Base-by-base conservation (phyloP, 2,888 invertebrate genomes). In the Sinopyrophorus schimmeli region DNA sequence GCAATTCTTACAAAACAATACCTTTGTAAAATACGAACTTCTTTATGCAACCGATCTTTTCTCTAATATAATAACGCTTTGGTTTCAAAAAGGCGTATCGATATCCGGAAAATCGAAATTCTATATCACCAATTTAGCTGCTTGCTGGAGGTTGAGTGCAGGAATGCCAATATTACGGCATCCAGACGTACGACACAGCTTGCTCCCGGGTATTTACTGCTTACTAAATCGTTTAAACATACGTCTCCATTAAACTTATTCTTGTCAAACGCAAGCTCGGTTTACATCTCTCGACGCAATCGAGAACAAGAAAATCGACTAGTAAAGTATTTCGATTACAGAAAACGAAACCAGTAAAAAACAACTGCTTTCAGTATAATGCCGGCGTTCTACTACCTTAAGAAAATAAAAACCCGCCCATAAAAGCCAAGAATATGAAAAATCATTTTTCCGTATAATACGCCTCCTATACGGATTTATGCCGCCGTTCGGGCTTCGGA, bases 241-340 rank as follows among this genome's bases (percentile, higher is more conserved):
- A 52, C 50, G 57, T 57, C 60, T 60, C 59, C 58, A 60, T 60
- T 60, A 60, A 60, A 60, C 56, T 59, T 59, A 60, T 59, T 57
- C 58, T 54, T 59, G 59, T 59, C 59, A 60, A 59, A 57, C 58
- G 43, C 57, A 58, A 53, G 53, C 53, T 49, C 55, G 49, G 41
- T 49, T 55, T 43, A 39, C 32, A 30, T 51, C 43, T 41, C 10
- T 16, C 15, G 26, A 51, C 27, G 41, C 38, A 46, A 30, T 42
- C 23, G 16, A 35, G 16, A 47, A 24, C 34, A 47, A 41, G 30
- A 41, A 47, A 41, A 35, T 40, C 40, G 17, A 20, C 26, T 24
- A n/a, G n/a, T n/a, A 42, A 24, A 32, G 23, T 24, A 31, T 26
- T 23, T 31, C 30, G 30, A 31, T 31, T 32, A 12, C 20, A 2